Evolutionary conservation across 2,113 vertebrate genomes (phyloP).

Genomic region (Malurus melanocephalus): DNA sequence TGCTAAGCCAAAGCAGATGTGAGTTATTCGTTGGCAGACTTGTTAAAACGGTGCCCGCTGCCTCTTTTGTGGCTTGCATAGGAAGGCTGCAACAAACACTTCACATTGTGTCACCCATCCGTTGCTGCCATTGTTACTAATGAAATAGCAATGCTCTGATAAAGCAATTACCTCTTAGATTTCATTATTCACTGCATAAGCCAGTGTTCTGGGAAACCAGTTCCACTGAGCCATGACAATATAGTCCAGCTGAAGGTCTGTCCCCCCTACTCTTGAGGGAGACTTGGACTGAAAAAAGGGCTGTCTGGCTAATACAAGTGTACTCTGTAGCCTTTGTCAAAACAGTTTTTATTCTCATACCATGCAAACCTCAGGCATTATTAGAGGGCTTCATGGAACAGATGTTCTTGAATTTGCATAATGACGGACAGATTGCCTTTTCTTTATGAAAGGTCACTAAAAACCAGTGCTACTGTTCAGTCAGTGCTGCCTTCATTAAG

Average conservation of each 20-base stretch:
- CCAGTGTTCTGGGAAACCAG: background rate
- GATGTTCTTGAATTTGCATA: slow-evolving; percentile 56
- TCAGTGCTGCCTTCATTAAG: slow-evolving; percentile 18
- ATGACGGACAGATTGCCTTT: slow-evolving; percentile 53
- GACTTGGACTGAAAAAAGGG: background rate
- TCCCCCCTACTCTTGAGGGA: background rate
- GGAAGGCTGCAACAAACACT: background rate
- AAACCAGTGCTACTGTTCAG: slow-evolving; percentile 50
- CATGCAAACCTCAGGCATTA: slow-evolving; percentile 29
- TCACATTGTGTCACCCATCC: background rate
- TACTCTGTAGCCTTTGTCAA: slow-evolving; percentile 48
- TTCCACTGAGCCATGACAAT: slow-evolving; percentile 10
- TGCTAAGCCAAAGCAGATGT: slow-evolving; percentile 9
- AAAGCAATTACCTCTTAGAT: background rate
- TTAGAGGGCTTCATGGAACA: slow-evolving; percentile 37
- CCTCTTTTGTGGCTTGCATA: background rate
- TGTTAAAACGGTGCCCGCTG: background rate
- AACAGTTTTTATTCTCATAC: slow-evolving; percentile 35
- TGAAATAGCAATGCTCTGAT: background rate
- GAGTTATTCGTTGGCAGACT: background rate
- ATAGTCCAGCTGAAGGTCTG: slow-evolving; percentile 13
- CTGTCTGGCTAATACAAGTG: slow-evolving; percentile 11
- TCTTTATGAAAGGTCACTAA: slow-evolving; percentile 49
- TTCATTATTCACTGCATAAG: background rate
- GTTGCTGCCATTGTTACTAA: background rate